Conservation (phyloP, 2,888 invertebrate species). For the Brachylomia viminalis region DNA sequence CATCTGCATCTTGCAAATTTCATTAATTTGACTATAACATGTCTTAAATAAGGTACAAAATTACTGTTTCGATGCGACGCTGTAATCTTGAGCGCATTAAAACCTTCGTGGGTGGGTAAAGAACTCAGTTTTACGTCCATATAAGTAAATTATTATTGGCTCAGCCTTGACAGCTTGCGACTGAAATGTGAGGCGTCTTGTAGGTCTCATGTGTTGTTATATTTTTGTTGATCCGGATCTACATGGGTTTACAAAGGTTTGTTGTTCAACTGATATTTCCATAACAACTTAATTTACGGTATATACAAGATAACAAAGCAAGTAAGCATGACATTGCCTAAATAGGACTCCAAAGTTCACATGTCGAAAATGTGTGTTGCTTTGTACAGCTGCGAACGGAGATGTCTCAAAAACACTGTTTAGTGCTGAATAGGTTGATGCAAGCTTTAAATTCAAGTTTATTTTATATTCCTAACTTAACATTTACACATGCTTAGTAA, state of each 20-base stretch:
- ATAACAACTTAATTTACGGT: constrained; percentile 18
- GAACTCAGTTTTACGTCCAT: constrained; percentile 64
- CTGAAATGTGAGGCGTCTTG: constrained; percentile 62
- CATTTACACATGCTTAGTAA: neutral
- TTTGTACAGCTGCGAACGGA: neutral
- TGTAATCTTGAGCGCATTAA: constrained; percentile 68
- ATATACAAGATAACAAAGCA: constrained; percentile 2
- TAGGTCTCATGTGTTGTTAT: constrained; percentile 46
- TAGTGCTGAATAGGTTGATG: neutral
- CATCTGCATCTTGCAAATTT: constrained; percentile 67
- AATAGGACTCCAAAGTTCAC: neutral
- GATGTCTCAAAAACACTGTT: neutral
- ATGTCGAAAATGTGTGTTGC: neutral
- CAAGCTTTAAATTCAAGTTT: neutral
- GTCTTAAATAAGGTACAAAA: constrained; percentile 69
- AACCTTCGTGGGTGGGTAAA: constrained; percentile 74
- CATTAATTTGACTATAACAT: constrained; percentile 70
- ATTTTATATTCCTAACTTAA: neutral
- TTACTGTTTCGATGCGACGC: constrained; percentile 64
- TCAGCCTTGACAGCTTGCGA: constrained; percentile 61
- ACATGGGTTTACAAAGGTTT: constrained; percentile 38
- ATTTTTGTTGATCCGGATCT: constrained; percentile 61
- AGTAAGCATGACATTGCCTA: neutral
- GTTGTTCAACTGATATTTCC: constrained; percentile 12
- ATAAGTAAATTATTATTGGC: constrained; percentile 67